A percentile compares a stretch with the other conserved stretches of the same genome.
Conservation (phyloP, 2,888 invertebrate species). For the Dolomedes plantarius region DNA sequence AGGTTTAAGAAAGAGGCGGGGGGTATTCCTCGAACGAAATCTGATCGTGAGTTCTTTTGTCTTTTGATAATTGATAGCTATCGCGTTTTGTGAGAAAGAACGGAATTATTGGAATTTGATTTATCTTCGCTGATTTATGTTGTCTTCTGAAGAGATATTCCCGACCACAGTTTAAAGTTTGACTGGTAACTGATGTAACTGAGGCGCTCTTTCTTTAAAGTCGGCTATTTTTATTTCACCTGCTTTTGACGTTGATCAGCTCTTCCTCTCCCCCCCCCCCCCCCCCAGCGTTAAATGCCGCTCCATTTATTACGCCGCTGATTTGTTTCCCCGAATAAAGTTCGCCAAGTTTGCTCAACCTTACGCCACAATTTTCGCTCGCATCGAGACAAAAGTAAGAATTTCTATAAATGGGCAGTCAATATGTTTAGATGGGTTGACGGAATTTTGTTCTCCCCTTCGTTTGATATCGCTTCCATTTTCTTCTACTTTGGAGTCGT, state of each 20-base stretch:
- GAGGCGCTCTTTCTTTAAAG: not conserved
- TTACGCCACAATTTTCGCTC: too few species aligned
- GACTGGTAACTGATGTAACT: not conserved
- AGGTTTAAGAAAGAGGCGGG: conserved; percentile 12
- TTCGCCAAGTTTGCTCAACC: too few species aligned
- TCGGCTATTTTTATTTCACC: not conserved
- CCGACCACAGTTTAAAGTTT: not conserved
- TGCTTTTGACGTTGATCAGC: not conserved
- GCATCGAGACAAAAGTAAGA: too few species aligned
- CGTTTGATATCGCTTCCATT: too few species aligned
- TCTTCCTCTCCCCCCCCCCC: too few species aligned
- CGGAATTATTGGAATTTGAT: conserved; percentile 16
- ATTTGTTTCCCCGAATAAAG: too few species aligned
- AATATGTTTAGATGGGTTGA: too few species aligned
- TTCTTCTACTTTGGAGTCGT: too few species aligned
- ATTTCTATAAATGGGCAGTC: too few species aligned
- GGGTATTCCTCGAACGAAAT: not conserved
- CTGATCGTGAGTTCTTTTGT: conserved; percentile 58
- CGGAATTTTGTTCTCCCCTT: too few species aligned
- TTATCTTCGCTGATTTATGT: conserved; percentile 15
- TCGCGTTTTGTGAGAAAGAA: conserved; percentile 4
- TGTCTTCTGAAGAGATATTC: not conserved
- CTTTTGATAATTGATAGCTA: conserved; percentile 49
- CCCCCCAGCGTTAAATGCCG: too few species aligned
- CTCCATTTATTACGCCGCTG: too few species aligned